Evolutionary conservation across 2,113 vertebrate species (phyloP).

Genomic region (Pipa parva): DNA sequence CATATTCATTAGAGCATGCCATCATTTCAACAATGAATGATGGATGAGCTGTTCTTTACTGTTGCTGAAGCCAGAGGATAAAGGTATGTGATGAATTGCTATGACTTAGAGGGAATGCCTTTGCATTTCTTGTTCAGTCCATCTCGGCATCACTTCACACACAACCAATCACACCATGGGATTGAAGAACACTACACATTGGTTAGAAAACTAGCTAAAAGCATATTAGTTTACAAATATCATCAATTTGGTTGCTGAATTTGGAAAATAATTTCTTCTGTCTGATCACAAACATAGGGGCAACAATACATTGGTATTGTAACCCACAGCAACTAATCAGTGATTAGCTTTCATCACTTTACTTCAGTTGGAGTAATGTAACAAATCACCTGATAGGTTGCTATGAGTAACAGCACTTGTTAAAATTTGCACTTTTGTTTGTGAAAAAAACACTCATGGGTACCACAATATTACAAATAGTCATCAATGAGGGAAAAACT

Average conservation of each 20-base stretch:
- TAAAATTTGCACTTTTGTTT: too few relatives aligned
- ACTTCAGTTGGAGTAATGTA: too few relatives aligned
- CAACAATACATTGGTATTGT: too few relatives aligned
- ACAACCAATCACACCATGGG: not conserved
- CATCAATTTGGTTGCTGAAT: not conserved
- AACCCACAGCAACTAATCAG: too few relatives aligned
- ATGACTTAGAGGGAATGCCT: not conserved
- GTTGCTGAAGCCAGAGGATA: conserved; percentile 16
- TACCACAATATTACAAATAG: too few relatives aligned
- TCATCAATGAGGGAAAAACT: too few relatives aligned
- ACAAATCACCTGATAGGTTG: too few relatives aligned
- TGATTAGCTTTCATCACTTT: too few relatives aligned
- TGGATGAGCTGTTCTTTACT: conserved; percentile 38
- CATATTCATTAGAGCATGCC: conserved; percentile 48
- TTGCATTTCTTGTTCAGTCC: conserved; percentile 10
- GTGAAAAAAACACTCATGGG: too few relatives aligned
- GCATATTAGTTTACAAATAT: not conserved
- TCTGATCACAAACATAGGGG: too few relatives aligned
- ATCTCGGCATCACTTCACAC: conserved; percentile 9
- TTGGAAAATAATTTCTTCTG: not conserved
- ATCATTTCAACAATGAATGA: conserved; percentile 44
- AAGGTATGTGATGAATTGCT: conserved; percentile 30
- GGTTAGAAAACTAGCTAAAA: not conserved
- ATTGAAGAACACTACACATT: not conserved
- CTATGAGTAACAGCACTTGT: too few relatives aligned